These are phyloP conservation scores for Pristiophorus japonicus DNA, from an alignment of 2,113 vertebrate species.

Conservation along the genomic window DNA sequence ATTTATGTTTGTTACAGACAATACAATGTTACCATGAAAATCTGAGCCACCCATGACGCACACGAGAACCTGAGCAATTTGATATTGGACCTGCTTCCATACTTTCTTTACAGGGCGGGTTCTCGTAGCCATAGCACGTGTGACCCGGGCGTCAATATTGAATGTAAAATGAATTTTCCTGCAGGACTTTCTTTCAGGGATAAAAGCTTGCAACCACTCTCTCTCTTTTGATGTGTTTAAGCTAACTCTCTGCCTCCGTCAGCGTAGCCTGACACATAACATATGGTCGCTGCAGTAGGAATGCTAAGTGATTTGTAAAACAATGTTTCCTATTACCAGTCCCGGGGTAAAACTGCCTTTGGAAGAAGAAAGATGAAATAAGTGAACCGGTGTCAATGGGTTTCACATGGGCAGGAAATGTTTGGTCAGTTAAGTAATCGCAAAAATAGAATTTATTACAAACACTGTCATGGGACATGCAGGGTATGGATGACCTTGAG, in stretches of 20 bases:
- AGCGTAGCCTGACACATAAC: neutral
- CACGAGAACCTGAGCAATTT: neutral
- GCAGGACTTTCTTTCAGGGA: neutral
- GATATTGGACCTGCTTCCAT: neutral
- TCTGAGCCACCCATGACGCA: neutral
- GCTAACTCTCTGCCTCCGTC: neutral
- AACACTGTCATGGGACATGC: neutral
- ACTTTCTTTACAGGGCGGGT: neutral
- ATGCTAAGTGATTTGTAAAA: conserved; percentile 26
- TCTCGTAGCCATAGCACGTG: neutral
- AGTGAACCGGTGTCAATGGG: neutral
- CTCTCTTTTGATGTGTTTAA: neutral
- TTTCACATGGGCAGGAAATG: conserved; percentile 30
- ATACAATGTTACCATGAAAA: neutral
- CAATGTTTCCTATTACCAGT: conserved; percentile 25
- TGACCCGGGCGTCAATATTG: neutral
- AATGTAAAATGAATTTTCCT: neutral
- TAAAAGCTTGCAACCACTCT: neutral
- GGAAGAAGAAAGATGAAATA: neutral
- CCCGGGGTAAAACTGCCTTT: neutral
- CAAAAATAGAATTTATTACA: conserved; percentile 13
- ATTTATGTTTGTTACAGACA: neutral
- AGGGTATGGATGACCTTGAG: neutral
- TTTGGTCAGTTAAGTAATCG: conserved; percentile 27
- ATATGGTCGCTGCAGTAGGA: neutral